phyloP scores from a whole-genome alignment of 2,888 invertebrate genomes.

The Gerris lacustris region DNA sequence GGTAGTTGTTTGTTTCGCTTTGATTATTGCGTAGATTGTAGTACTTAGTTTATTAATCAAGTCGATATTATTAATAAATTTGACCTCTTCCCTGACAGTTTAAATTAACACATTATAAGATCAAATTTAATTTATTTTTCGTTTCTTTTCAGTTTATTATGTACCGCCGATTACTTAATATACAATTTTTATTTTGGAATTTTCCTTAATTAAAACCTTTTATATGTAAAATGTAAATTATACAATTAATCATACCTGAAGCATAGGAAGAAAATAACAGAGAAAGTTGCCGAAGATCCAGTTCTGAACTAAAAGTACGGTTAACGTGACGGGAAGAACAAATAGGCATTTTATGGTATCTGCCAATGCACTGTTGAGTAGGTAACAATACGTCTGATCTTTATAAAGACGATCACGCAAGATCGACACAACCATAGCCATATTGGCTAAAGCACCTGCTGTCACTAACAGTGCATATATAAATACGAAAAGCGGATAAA shows the following conservation, averaged over 20 bases:
- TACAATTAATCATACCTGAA: conserved; percentile 44
- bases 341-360: conserved; percentile 53
- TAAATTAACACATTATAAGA: too few relatives aligned
- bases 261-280: conserved; percentile 59
- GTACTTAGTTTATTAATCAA: too few relatives aligned
- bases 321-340: conserved; percentile 55
- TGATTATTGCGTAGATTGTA: too few relatives aligned
- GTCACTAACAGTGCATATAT: conserved; percentile 48
- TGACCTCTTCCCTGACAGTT: too few relatives aligned
- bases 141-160: too few relatives aligned
- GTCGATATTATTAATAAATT: too few relatives aligned
- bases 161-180: too few relatives aligned
- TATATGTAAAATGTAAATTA: too few relatives aligned
- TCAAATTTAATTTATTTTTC: too few relatives aligned
- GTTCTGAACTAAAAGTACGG: conserved; percentile 54
- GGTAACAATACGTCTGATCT: conserved; percentile 52
- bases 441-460: conserved; percentile 47
- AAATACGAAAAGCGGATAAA: conserved; percentile 50
- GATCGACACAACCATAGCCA: conserved; percentile 46
- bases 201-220: too few relatives aligned
- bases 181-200: too few relatives aligned
- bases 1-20: too few relatives aligned
- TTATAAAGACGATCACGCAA: conserved; percentile 44
- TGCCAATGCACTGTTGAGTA: conserved; percentile 53
- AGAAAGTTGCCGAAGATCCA: conserved; percentile 60